phyloP scores from a whole-genome alignment of 2,888 invertebrate species.

The Neuroscelio doddi region DNA sequence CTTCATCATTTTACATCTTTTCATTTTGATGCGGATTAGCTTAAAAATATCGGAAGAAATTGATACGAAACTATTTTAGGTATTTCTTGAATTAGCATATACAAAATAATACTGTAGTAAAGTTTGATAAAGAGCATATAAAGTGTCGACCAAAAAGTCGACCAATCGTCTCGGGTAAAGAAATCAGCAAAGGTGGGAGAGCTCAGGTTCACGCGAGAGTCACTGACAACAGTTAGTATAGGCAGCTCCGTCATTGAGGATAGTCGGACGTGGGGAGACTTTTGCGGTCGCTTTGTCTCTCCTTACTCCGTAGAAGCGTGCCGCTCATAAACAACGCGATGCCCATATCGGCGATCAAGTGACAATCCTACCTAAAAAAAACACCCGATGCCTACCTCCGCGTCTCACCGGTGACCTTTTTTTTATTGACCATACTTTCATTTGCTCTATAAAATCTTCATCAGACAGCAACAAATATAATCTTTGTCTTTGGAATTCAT shows the following conservation, averaged over 20 bases:
- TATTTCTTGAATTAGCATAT: too few species aligned
- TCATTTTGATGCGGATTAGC: too few species aligned
- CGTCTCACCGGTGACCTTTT: conserved; percentile 4
- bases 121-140: too few species aligned
- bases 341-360: not conserved
- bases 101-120: too few species aligned
- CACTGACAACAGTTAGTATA: conserved; percentile 1
- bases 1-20: too few species aligned
- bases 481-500: too few species aligned
- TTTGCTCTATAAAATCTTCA: too few species aligned
- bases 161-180: conserved; percentile 1
- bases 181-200: conserved; percentile 1
- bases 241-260: not conserved
- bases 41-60: too few species aligned
- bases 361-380: not conserved
- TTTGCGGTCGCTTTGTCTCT: not conserved
- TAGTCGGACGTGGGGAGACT: not conserved
- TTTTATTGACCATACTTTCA: not conserved
- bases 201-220: not conserved
- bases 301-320: not conserved
- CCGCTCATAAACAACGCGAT: not conserved
- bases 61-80: too few species aligned
- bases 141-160: not conserved
- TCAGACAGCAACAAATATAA: too few species aligned
- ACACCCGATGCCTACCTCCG: not conserved